Percentiles rank a stretch among this genome's conserved stretches.
Evolutionary conservation across 2,888 invertebrate genomes (phyloP).

Genomic region (Pheosia tremula): DNA sequence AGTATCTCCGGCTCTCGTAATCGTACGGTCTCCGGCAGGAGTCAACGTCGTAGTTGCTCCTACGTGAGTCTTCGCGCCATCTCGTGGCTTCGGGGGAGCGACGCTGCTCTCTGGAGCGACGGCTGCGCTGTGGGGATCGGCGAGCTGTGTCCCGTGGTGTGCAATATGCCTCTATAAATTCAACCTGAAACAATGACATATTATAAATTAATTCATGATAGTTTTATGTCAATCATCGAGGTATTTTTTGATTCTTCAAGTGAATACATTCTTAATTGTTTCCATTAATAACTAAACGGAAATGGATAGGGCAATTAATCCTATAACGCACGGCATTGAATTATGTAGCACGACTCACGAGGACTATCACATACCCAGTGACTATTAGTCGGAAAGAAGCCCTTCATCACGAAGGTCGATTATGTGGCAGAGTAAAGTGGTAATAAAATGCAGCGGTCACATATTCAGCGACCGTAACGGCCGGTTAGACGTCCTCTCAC

Average conservation of each 20-base stretch:
- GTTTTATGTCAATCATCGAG: neutral
- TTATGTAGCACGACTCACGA: conserved; percentile 26
- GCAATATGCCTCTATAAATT: conserved; percentile 90
- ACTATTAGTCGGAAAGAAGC: conserved; percentile 74
- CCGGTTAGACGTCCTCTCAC: conserved; percentile 76
- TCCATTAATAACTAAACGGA: conserved; percentile 7
- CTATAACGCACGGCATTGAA: conserved; percentile 16
- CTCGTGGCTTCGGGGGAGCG: conserved; percentile 74
- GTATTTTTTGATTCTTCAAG: neutral
- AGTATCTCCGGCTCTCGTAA: conserved; percentile 65
- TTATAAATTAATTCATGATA: conserved; percentile 5
- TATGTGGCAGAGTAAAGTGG: conserved; percentile 84
- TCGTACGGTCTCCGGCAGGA: conserved; percentile 73
- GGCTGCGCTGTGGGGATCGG: conserved; percentile 74
- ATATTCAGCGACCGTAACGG: conserved; percentile 80
- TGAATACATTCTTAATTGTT: conserved; percentile 3
- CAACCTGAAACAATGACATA: conserved; percentile 83
- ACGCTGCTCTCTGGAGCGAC: conserved; percentile 72
- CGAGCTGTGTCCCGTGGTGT: conserved; percentile 88
- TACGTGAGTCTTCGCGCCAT: conserved; percentile 79
- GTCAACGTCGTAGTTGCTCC: conserved; percentile 75
- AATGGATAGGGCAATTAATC: conserved; percentile 28
- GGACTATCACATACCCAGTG: conserved; percentile 54
- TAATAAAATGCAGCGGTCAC: conserved; percentile 85
- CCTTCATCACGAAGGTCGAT: conserved; percentile 82